Conservation (phyloP, 2,113 vertebrate genomes). For the Ageneiosus marmoratus region DNA sequence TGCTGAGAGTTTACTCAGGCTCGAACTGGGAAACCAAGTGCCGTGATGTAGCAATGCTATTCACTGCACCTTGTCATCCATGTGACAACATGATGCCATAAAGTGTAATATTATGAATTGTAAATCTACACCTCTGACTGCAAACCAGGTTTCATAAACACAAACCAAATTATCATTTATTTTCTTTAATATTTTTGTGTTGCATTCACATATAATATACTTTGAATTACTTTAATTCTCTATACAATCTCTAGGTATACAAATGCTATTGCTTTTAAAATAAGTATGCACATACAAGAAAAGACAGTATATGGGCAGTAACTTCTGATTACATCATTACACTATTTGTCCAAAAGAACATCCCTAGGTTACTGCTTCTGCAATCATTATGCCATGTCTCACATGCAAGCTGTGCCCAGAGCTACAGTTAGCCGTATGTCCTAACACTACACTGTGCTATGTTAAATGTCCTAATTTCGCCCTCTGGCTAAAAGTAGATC, state of each 20-base stretch:
- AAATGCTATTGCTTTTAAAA: not conserved
- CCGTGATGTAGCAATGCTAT: not conserved
- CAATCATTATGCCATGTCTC: constrained; percentile 13
- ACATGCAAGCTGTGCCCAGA: not conserved
- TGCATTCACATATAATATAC: not conserved
- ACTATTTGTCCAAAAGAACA: not conserved
- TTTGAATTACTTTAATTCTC: too few species aligned
- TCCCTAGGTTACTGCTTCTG: not conserved
- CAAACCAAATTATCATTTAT: not conserved
- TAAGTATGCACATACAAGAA: not conserved
- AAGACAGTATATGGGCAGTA: not conserved
- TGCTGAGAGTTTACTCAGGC: not conserved
- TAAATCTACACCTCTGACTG: not conserved
- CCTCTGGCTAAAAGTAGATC: constrained; percentile 43
- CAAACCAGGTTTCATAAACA: not conserved
- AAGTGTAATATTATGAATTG: not conserved
- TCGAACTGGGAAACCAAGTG: not conserved
- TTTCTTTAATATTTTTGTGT: not conserved
- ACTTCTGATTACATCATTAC: constrained; percentile 14
- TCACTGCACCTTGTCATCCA: not conserved
- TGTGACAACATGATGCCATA: not conserved
- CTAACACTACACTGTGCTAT: not conserved
- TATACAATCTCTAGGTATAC: too few species aligned
- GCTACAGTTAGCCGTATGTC: constrained; percentile 11
- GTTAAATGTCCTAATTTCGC: constrained; percentile 43